Conservation (phyloP, 2,113 vertebrate genomes). For the Nettapus auritus region DNA sequence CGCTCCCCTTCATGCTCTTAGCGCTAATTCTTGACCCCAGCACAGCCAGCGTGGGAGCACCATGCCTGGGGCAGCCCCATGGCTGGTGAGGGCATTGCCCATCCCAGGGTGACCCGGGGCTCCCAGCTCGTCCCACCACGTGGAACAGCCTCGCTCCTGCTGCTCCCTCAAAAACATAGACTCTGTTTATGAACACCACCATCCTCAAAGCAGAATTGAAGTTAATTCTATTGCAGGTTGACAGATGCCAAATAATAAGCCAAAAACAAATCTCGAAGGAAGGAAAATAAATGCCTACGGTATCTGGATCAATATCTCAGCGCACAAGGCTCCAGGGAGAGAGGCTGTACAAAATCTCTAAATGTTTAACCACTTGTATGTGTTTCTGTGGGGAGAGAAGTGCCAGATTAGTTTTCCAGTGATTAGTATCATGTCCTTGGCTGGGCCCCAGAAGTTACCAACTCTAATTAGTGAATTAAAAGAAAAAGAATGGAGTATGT, state of each 20-base stretch:
- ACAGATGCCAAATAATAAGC: not conserved
- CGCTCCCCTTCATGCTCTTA: not conserved
- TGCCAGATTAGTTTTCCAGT: slow-evolving; percentile 20
- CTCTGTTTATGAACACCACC: not conserved
- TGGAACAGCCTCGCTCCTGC: not conserved
- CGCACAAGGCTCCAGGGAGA: not conserved
- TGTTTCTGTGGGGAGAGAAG: slow-evolving; percentile 28
- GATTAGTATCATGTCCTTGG: slow-evolving; percentile 27
- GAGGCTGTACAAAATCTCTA: not conserved
- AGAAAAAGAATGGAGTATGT: not conserved
- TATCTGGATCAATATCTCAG: not conserved
- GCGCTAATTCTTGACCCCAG: not conserved
- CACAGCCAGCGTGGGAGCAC: not conserved
- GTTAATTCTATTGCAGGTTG: not conserved
- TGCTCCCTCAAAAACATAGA: not conserved
- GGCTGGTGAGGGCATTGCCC: not conserved
- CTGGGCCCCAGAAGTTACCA: slow-evolving; percentile 4
- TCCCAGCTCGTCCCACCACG: not conserved
- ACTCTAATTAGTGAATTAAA: not conserved
- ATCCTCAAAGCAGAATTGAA: slow-evolving; percentile 8
- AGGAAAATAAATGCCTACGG: not conserved
- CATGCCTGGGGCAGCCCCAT: not conserved
- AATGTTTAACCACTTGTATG: not conserved
- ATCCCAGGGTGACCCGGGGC: accelerated
- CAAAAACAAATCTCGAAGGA: not conserved